A percentile compares a stretch with the other conserved stretches of the same genome.
phyloP scores from a whole-genome alignment of 2,113 vertebrate genomes.

The Micronycteris hirsuta region DNA sequence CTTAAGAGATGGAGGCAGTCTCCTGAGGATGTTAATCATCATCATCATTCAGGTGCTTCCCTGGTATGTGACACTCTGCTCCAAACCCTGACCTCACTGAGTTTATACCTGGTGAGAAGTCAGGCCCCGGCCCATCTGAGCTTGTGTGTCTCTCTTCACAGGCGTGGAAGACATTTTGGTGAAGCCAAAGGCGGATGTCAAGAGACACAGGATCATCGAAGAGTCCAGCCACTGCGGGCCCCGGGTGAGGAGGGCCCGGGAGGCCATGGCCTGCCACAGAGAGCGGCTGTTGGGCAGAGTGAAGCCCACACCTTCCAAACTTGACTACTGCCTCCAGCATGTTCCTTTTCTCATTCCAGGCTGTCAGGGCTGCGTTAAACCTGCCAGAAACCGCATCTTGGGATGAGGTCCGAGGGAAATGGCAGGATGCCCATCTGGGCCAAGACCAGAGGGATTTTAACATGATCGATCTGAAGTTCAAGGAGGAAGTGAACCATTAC shows the following conservation, averaged over 20 bases:
- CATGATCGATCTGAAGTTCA: slow-evolving; percentile 96
- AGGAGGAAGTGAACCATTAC: slow-evolving; percentile 93
- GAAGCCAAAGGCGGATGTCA: slow-evolving; percentile 85
- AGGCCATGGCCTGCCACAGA: rapidly evolving
- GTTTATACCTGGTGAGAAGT: background rate
- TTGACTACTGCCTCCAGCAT: background rate
- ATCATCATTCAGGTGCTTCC: background rate
- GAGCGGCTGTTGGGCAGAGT: no score
- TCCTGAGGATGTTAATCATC: background rate
- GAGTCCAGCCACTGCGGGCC: slow-evolving; percentile 85
- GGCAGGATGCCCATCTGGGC: slow-evolving; percentile 96
- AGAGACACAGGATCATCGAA: slow-evolving; percentile 86
- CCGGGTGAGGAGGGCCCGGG: slow-evolving; percentile 79
- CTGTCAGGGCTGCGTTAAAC: slow-evolving; percentile 89
- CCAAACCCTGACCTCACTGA: background rate
- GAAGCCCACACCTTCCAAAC: background rate
- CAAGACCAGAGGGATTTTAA: slow-evolving; percentile 95
- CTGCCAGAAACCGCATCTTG: slow-evolving; percentile 80
- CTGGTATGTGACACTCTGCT: rapidly evolving
- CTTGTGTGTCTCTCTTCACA: slow-evolving; percentile 68
- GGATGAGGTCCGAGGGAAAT: slow-evolving; percentile 86
- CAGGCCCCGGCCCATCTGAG: background rate
- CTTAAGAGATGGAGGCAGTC: background rate
- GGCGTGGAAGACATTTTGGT: slow-evolving; percentile 98
- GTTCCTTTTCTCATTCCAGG: slow-evolving; percentile 78